phyloP scores from a whole-genome alignment of 2,888 invertebrate genomes.

The Tridacna crocea region DNA sequence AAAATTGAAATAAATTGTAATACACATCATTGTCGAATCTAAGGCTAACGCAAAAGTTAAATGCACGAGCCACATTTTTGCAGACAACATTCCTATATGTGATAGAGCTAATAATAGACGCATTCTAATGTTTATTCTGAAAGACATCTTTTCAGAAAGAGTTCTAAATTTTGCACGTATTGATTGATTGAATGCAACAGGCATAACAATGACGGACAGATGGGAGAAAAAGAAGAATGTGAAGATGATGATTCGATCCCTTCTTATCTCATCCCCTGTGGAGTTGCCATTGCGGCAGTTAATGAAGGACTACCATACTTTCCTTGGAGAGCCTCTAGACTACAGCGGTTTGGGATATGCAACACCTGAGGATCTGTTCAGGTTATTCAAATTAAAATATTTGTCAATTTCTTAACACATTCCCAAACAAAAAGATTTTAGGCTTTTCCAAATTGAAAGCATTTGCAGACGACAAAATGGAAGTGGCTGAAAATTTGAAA shows the following conservation, averaged over 20 bases:
- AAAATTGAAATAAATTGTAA: background rate
- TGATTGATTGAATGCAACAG: too few species aligned
- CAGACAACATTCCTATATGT: background rate
- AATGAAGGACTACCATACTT: constrained; percentile 69
- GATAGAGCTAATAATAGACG: background rate
- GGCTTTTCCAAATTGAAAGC: too few species aligned
- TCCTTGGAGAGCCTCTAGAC: constrained; percentile 70
- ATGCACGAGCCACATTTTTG: background rate
- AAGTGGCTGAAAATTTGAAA: too few species aligned
- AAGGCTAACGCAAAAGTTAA: background rate
- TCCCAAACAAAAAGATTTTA: too few species aligned
- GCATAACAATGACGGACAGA: constrained; percentile 58
- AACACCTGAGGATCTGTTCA: constrained; percentile 69
- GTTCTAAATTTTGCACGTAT: too few species aligned
- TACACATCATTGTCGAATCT: background rate
- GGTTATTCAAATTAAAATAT: constrained; percentile 24
- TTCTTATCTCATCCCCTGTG: constrained; percentile 74
- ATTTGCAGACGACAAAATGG: too few species aligned
- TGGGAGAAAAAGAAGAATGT: constrained; percentile 62
- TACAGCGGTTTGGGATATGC: constrained; percentile 71
- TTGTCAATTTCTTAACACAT: too few species aligned
- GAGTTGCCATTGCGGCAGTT: constrained; percentile 73
- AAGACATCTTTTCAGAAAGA: background rate
- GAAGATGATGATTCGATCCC: constrained; percentile 73
- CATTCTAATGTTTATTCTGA: background rate